phyloP scores from a whole-genome alignment of 2,888 invertebrate species.

The Troides helena region DNA sequence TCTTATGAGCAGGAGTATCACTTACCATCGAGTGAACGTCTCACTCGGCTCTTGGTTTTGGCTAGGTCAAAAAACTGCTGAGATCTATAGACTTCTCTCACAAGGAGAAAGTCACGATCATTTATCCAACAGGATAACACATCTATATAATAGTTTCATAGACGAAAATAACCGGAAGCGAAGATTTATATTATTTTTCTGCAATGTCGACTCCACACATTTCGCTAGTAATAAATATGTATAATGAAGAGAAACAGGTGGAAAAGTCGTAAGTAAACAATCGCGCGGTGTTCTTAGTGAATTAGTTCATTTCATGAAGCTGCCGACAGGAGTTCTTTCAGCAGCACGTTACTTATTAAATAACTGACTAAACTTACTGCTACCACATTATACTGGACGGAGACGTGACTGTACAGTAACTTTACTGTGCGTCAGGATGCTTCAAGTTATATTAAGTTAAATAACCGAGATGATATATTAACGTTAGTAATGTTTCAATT shows the following conservation, averaged over 20 bases:
- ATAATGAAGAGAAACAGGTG: slow-evolving; percentile 31
- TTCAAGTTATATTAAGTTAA: no score
- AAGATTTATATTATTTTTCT: background rate
- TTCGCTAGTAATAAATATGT: slow-evolving; percentile 27
- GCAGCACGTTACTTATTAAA: slow-evolving; percentile 14
- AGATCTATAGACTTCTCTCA: no score
- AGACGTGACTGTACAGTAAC: background rate
- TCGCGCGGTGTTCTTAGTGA: slow-evolving; percentile 29
- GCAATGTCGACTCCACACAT: slow-evolving; percentile 21
- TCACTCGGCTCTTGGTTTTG: no score
- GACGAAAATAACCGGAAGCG: no score
- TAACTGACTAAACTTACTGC: slow-evolving; percentile 1
- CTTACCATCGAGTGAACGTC: no score
- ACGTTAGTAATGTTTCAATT: background rate
- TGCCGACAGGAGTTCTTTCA: slow-evolving; percentile 5
- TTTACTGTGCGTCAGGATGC: background rate
- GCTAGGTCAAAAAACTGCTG: no score
- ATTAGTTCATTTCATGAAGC: slow-evolving; percentile 26
- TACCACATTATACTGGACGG: background rate
- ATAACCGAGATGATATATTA: background rate
- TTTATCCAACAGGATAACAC: no score
- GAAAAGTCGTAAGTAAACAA: slow-evolving; percentile 30
- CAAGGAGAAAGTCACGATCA: no score
- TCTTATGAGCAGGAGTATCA: no score
- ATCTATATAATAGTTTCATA: no score